These are phyloP conservation scores for Beaufortia kweichowensis DNA, from an alignment of 2,113 vertebrate species.

Conservation along the genomic window DNA sequence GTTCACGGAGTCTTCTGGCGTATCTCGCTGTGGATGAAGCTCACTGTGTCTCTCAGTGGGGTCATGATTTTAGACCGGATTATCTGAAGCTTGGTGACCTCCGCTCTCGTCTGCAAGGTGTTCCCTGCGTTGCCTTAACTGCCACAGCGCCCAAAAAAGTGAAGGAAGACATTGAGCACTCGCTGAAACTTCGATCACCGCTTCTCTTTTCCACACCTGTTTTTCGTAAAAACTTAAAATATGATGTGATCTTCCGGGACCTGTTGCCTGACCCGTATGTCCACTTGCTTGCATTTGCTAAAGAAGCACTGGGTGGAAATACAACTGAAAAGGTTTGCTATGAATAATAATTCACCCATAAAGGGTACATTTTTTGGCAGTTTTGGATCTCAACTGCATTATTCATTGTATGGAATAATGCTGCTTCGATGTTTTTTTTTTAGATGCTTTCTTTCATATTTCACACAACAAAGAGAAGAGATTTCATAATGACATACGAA, in stretches of 20 bases:
- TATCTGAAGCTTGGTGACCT: slow-evolving; percentile 88
- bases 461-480: no score
- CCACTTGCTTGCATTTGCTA: slow-evolving; percentile 85
- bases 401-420: no score
- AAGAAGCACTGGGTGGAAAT: slow-evolving; percentile 72
- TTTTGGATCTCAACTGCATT: no score
- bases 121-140: slow-evolving; percentile 87
- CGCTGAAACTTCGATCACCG: slow-evolving; percentile 75
- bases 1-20: slow-evolving; percentile 82
- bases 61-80: slow-evolving; percentile 94
- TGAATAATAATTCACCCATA: no score
- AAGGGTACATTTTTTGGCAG: no score
- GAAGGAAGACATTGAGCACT: slow-evolving; percentile 83
- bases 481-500: no score
- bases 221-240: slow-evolving; percentile 90
- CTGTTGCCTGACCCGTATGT: slow-evolving; percentile 79
- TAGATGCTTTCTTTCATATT: no score
- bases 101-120: slow-evolving; percentile 72
- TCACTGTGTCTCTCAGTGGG: slow-evolving; percentile 98
- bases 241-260: slow-evolving; percentile 91
- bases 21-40: slow-evolving; percentile 94
- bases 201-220: slow-evolving; percentile 85
- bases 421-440: no score
- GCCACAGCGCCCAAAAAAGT: slow-evolving; percentile 90
- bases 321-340: slow-evolving; percentile 51